Percentiles rank a stretch among this genome's conserved stretches.
These are phyloP conservation scores for Scelioninae gen. 2 DNA, from an alignment of 2,888 invertebrate genomes.

Conservation along the genomic window DNA sequence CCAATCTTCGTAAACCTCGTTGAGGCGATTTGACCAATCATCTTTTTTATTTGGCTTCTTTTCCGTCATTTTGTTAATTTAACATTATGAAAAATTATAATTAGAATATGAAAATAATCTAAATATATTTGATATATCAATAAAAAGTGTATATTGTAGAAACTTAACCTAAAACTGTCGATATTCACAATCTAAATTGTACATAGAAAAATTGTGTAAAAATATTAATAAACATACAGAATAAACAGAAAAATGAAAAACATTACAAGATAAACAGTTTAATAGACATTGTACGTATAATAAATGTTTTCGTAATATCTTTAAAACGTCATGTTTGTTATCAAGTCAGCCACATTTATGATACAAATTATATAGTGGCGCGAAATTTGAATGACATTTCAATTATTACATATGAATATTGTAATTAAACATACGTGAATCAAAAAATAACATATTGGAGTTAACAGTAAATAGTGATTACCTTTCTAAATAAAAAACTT, in stretches of 20 bases:
- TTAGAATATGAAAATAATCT: too few species aligned
- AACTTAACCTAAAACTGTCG: constrained; percentile 1
- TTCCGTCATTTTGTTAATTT: constrained; percentile 4
- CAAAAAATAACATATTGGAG: too few species aligned
- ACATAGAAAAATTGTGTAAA: background rate
- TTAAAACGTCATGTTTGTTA: background rate
- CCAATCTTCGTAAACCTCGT: constrained; percentile 81
- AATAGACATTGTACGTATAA: background rate
- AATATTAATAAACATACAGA: too few species aligned
- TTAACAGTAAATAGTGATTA: too few species aligned
- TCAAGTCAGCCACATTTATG: constrained; percentile 13
- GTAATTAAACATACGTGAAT: too few species aligned
- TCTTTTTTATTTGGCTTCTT: constrained; percentile 27
- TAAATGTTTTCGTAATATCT: background rate
- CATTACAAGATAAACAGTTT: background rate
- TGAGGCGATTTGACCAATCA: constrained; percentile 28
- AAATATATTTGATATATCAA: too few species aligned
- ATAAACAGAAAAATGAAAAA: too few species aligned
- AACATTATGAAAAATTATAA: too few species aligned
- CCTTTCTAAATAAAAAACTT: background rate
- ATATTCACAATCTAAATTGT: background rate
- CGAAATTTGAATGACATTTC: too few species aligned
- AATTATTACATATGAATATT: too few species aligned
- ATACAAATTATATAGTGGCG: too few species aligned
- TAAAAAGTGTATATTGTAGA: too few species aligned